These are phyloP conservation scores for Syrmaticus mikado DNA, from an alignment of 2,113 vertebrate genomes.

Conservation along the genomic window DNA sequence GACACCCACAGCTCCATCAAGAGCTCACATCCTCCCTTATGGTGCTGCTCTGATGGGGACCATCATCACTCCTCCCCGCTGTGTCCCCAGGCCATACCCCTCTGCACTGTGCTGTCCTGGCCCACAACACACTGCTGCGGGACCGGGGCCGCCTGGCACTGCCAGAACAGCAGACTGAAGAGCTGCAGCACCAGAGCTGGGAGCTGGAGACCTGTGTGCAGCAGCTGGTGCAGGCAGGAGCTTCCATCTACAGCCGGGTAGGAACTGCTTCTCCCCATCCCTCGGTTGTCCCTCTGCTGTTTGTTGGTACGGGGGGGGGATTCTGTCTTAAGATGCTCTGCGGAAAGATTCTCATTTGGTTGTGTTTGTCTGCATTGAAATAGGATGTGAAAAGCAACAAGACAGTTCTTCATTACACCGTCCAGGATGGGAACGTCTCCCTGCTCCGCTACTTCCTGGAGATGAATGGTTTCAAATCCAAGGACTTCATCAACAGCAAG, in stretches of 20 bases:
- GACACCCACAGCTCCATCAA: no score
- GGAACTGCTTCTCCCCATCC: background rate
- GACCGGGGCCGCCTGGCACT: background rate
- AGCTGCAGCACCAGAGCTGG: slow-evolving; percentile 7
- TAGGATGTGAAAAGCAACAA: slow-evolving; percentile 71
- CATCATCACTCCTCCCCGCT: background rate
- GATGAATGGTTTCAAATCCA: slow-evolving; percentile 32
- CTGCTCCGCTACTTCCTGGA: slow-evolving; percentile 66
- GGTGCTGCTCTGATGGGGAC: background rate
- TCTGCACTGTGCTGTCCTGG: slow-evolving; percentile 66
- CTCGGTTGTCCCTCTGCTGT: rapidly evolving
- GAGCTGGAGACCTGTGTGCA: slow-evolving; percentile 66
- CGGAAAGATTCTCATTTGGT: background rate
- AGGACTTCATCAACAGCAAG: slow-evolving; percentile 61
- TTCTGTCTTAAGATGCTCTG: background rate
- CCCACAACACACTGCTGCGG: slow-evolving; percentile 54
- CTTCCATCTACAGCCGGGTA: slow-evolving; percentile 71
- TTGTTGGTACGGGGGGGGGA: background rate
- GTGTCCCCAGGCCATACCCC: slow-evolving; percentile 60
- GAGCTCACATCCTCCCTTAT: background rate
- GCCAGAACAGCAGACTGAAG: background rate
- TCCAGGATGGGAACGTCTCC: slow-evolving; percentile 53
- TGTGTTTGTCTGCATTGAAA: background rate
- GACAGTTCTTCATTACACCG: slow-evolving; percentile 48
- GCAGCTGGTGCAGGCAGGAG: slow-evolving; percentile 64